Evolutionary conservation across 2,888 invertebrate genomes (phyloP), one percentile per base, ranked within the genome.

Genomic region (Diaphora mendica): DNA sequence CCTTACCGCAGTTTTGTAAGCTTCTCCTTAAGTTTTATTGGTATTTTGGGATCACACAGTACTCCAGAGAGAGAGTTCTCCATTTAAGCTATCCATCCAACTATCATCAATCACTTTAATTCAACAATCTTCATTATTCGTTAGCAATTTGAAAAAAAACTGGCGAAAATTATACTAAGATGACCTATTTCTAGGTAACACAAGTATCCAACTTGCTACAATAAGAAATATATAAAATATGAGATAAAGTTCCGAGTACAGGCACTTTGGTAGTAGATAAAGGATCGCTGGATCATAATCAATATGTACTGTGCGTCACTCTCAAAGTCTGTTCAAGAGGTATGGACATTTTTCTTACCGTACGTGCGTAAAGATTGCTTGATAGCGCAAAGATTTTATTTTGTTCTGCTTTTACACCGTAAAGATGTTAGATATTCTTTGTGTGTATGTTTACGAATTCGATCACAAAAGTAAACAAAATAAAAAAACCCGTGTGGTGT

Each of bases 291-390:
- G 42, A 59, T 51, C 20, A 35, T 20, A 79, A 88, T 87, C 86
- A 88, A 81, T 89, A 89, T 87, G 87, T 86, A 82, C 78, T 81
- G 82, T 84, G 82, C 82, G 85, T 86, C 79, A 76, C 79, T 78
- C 66, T 72, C 75, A 82, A 74, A 81, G 82, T 79, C 83, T 83
- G 74, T 79, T 86, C 78, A 81, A 11, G 84, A 88, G 88, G 86
- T 86, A 81, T 84, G 81, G 87, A 88, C 88, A 90, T 90, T 90
- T 91, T 88, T 89, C 87, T 84, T 81, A 66, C 72, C 84, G 84
- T 86, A 90, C 91, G 91, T 91, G 91, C 91, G 91, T 91, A 79
- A 90, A 87, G 73, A 79, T 81, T 79, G 79, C 83, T 81, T 82
- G 83, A 86, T 82, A 82, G 77, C 79, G 82, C 72, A 76, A 77